Conservation (phyloP, 1,140 invertebrate species). For the Grapholita molesta region DNA sequence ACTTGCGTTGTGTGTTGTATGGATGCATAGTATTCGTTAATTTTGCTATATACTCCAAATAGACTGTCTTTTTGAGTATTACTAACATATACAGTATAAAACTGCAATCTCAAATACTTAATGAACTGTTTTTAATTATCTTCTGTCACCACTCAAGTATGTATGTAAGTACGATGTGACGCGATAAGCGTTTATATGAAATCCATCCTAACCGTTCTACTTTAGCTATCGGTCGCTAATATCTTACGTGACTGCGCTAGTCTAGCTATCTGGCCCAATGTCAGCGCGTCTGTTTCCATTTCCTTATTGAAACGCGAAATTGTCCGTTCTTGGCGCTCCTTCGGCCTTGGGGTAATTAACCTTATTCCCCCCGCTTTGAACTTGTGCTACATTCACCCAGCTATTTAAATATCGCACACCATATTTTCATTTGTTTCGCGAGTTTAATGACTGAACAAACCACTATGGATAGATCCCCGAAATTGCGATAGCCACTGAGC, state of each 20-base stretch:
- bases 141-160: no score
- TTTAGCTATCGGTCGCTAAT: not conserved
- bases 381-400: conserved; percentile 61
- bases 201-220: no score
- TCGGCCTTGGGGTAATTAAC: conserved; percentile 67
- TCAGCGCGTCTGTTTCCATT: conserved; percentile 31
- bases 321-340: conserved; percentile 29
- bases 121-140: not conserved
- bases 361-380: conserved; percentile 61
- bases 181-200: no score
- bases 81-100: no score
- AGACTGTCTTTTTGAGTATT: no score
- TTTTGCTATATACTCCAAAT: no score
- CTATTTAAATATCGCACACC: conserved; percentile 51
- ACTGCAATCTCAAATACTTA: not conserved
- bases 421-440: not conserved
- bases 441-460: not conserved
- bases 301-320: conserved; percentile 27
- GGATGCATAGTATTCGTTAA: no score
- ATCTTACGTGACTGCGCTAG: not conserved
- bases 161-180: no score
- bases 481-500: not conserved
- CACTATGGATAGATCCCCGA: not conserved
- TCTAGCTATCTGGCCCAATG: conserved; percentile 30
- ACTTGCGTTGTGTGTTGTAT: no score